Conservation (phyloP, 2,888 invertebrate species). For the Phymatocera aterrima region DNA sequence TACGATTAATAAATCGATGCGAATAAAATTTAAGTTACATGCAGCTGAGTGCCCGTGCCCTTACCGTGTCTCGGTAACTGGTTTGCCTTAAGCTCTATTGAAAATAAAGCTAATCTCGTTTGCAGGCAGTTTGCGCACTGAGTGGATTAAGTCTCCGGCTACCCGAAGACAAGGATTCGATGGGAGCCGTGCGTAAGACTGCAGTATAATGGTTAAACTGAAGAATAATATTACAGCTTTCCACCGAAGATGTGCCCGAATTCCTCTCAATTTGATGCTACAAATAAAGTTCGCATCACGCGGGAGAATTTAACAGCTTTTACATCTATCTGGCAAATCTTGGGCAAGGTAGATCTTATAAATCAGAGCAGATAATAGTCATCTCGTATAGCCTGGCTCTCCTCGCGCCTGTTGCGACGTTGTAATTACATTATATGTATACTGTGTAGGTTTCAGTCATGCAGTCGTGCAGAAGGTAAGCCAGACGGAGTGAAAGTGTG, state of each 20-base stretch:
- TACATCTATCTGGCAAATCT: too few relatives aligned
- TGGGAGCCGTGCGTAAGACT: neutral
- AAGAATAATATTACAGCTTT: neutral
- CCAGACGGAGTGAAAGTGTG: neutral
- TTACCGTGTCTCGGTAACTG: conserved; percentile 30
- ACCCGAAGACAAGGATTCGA: conserved; percentile 22
- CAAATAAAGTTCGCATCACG: too few relatives aligned
- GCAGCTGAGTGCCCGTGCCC: conserved; percentile 8
- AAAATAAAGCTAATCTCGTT: conserved; percentile 43
- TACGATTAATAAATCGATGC: conserved; percentile 30
- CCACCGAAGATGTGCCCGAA: too few relatives aligned
- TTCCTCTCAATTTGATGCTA: too few relatives aligned
- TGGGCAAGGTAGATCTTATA: too few relatives aligned
- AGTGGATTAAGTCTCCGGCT: conserved; percentile 24
- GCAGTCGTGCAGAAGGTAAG: neutral
- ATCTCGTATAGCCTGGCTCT: too few relatives aligned
- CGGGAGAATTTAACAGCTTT: too few relatives aligned
- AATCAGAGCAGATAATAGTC: too few relatives aligned
- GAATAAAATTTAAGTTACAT: conserved; percentile 11
- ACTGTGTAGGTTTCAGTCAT: neutral
- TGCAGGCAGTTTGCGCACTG: conserved; percentile 34
- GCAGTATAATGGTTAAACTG: neutral
- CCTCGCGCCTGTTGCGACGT: too few relatives aligned
- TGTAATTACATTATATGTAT: neutral
- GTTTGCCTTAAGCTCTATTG: conserved; percentile 40